These are phyloP conservation scores for Xenops minutus DNA, from an alignment of 2,797 vertebrate species.

Conservation along the genomic window DNA sequence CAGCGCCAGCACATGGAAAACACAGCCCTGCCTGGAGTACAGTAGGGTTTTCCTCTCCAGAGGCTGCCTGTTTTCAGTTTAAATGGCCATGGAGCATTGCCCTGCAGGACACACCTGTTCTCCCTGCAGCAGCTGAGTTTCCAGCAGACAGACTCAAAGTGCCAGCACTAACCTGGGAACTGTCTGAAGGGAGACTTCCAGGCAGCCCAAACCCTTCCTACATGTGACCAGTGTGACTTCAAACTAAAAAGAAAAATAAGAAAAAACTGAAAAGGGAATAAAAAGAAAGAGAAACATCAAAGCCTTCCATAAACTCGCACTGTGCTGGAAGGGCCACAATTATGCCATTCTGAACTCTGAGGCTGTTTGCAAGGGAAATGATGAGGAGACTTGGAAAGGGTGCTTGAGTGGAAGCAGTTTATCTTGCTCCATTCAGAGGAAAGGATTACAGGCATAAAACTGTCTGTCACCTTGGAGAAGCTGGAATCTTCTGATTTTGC, in stretches of 20 bases:
- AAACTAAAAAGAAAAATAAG: not conserved
- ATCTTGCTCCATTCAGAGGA: not conserved
- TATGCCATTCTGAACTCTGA: not conserved
- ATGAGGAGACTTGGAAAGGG: not conserved
- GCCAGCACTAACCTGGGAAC: not conserved
- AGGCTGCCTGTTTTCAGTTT: not conserved
- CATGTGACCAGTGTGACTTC: not conserved
- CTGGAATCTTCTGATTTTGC: not conserved
- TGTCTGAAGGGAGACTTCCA: not conserved
- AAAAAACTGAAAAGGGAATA: rapidly evolving
- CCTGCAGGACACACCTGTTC: not conserved
- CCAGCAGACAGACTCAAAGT: not conserved
- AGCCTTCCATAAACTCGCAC: not conserved
- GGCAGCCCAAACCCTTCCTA: not conserved
- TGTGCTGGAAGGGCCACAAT: not conserved
- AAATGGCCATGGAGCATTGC: not conserved
- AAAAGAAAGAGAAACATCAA: not conserved
- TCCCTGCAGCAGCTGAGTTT: not conserved
- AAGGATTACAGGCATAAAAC: conserved; percentile 32
- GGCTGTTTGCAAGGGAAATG: not conserved
- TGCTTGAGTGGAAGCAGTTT: not conserved
- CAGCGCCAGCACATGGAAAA: not conserved
- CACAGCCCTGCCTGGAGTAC: not conserved
- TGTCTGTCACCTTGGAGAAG: not conserved
- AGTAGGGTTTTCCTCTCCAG: not conserved